Evolutionary conservation across 2,113 vertebrate genomes (phyloP).

Genomic region (Colistium nudipinnis): DNA sequence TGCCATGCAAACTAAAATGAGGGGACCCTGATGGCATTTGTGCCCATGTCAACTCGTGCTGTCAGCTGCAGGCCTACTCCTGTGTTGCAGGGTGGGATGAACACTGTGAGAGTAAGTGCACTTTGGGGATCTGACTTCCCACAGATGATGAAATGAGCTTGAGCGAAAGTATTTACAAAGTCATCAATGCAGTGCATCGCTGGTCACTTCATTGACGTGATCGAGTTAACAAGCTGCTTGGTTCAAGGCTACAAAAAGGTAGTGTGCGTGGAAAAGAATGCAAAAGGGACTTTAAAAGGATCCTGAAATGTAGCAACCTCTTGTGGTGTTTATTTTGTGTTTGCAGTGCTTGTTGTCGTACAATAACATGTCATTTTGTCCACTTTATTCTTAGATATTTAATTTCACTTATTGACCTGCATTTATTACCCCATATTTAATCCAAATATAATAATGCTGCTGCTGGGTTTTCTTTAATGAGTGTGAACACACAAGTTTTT

Average conservation of each 20-base stretch:
- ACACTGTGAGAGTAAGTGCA: slow-evolving; percentile 29
- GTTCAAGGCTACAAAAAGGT: slow-evolving; percentile 36
- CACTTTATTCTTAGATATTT: background rate
- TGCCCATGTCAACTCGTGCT: slow-evolving; percentile 39
- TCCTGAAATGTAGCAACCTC: no score
- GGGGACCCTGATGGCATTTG: slow-evolving; percentile 46
- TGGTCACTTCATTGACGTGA: slow-evolving; percentile 28
- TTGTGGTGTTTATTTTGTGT: no score
- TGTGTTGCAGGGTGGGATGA: slow-evolving; percentile 22
- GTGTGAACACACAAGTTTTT: background rate
- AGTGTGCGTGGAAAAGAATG: no score
- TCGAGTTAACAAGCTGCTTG: slow-evolving; percentile 31
- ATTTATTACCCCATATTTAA: background rate
- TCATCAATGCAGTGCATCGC: slow-evolving; percentile 40
- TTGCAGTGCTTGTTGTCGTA: no score
- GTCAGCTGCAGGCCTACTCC: slow-evolving; percentile 40
- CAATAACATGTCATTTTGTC: no score
- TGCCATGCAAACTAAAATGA: slow-evolving; percentile 51
- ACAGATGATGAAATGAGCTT: slow-evolving; percentile 59
- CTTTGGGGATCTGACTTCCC: slow-evolving; percentile 49
- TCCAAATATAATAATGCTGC: background rate
- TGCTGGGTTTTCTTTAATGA: background rate
- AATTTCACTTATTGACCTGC: background rate
- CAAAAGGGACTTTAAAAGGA: background rate
- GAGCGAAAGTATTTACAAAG: slow-evolving; percentile 62